Evolutionary conservation across 2,888 invertebrate genomes (phyloP).

Genomic region (Nomada hirtipes): DNA sequence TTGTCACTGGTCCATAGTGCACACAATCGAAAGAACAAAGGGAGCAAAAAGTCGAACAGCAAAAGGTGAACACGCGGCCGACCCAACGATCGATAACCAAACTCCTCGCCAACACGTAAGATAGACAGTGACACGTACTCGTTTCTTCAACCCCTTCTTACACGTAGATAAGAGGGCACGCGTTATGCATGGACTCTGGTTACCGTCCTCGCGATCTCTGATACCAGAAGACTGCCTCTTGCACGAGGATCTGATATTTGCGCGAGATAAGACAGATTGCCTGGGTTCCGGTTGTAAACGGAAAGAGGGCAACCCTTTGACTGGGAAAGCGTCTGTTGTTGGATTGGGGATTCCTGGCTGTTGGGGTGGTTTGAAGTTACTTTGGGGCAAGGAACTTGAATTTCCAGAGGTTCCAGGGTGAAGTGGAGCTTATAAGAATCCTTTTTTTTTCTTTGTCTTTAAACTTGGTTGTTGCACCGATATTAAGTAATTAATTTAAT

Average conservation of each 20-base stretch:
- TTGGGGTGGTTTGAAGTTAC: not conserved
- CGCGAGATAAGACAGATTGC: conserved; percentile 44
- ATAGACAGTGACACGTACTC: conserved; percentile 68
- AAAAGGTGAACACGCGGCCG: conserved; percentile 77
- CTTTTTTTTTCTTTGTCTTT: too few species aligned
- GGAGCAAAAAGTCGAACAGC: conserved; percentile 58
- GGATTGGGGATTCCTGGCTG: not conserved
- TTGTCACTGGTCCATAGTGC: conserved; percentile 57
- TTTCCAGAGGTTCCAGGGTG: too few species aligned
- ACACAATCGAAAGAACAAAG: conserved; percentile 42
- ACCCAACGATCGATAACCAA: conserved; percentile 82
- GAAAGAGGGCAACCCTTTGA: conserved; percentile 24
- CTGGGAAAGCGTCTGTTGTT: conserved; percentile 1
- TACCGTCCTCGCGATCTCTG: conserved; percentile 24
- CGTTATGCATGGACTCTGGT: conserved; percentile 46
- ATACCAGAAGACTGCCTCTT: conserved; percentile 19
- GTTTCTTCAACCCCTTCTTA: not conserved
- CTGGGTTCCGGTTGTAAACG: conserved; percentile 13
- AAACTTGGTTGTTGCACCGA: too few species aligned
- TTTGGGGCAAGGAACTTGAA: not conserved
- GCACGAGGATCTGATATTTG: conserved; percentile 21
- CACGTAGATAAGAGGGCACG: conserved; percentile 34
- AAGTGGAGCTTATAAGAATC: too few species aligned
- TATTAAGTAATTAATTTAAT: too few species aligned
- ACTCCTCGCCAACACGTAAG: conserved; percentile 80